These are phyloP conservation scores for Parelbella ahira DNA, from an alignment of 2,888 invertebrate genomes.

Conservation along the genomic window DNA sequence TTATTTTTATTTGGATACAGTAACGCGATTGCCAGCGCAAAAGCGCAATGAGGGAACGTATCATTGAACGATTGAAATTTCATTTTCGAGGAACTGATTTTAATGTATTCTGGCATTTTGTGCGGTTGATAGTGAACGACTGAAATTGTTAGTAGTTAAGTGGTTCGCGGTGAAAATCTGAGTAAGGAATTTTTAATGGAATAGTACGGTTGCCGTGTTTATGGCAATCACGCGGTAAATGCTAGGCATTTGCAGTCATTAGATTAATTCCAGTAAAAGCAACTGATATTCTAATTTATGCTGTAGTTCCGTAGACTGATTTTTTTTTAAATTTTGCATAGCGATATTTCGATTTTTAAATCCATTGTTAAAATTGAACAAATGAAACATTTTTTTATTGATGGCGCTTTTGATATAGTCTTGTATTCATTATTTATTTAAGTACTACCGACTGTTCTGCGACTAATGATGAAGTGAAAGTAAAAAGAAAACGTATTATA, in stretches of 20 bases:
- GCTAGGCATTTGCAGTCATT: conserved; percentile 34
- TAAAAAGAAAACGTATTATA: too few relatives aligned
- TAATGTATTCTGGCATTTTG: conserved; percentile 20
- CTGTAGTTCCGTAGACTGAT: too few relatives aligned
- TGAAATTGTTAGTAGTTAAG: conserved; percentile 26
- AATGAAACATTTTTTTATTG: too few relatives aligned
- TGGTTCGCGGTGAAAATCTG: conserved; percentile 27
- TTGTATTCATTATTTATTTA: too few relatives aligned
- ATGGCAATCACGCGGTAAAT: conserved; percentile 36
- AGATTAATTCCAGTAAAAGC: conserved; percentile 29
- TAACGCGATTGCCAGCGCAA: conserved; percentile 48
- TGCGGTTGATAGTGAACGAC: conserved; percentile 7
- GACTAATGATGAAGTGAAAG: too few relatives aligned
- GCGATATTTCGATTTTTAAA: too few relatives aligned
- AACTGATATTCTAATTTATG: conserved; percentile 29
- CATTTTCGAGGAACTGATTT: conserved; percentile 24
- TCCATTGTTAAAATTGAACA: too few relatives aligned
- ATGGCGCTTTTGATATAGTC: too few relatives aligned
- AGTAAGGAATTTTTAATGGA: conserved; percentile 31
- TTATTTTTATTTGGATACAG: conserved; percentile 54
- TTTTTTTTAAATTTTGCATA: too few relatives aligned
- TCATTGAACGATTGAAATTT: conserved; percentile 52
- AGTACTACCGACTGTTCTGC: too few relatives aligned
- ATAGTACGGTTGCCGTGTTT: conserved; percentile 35
- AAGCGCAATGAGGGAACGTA: conserved; percentile 51